Evolutionary conservation across 2,113 vertebrate genomes (phyloP), one percentile per base, ranked within the genome.

Genomic region (Smithornis capensis): DNA sequence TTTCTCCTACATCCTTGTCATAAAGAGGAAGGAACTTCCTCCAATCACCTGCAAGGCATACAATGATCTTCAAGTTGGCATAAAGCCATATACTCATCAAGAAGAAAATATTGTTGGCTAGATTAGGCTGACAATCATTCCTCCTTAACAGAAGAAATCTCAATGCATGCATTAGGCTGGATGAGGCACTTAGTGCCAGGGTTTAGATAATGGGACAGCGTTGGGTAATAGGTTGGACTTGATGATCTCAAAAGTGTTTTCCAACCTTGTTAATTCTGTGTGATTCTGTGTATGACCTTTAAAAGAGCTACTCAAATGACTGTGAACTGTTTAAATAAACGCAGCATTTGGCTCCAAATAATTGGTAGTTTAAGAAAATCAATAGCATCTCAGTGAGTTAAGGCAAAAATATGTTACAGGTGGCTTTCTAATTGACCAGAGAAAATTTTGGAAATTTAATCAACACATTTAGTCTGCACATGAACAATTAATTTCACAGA

Each of bases 141-240:
- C 23, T 56, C 17, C 35, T 57, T 42, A 75, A 45, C 29, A 33
- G 57, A 62, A 80, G 40, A 82, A 82, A 89, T 42, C 24, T 71
- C 81, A 64, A 3, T 21, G 15, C 0, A 0, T 33, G 42, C 0
- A 0, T n/a, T n/a, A n/a, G n/a, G n/a, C n/a, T n/a, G n/a, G n/a
- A n/a, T n/a, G n/a, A n/a, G n/a, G n/a, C n/a, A n/a, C n/a, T n/a
- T n/a, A n/a, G n/a, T n/a, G n/a, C n/a, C n/a, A n/a, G n/a, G n/a
- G n/a, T n/a, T n/a, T n/a, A n/a, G n/a, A n/a, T n/a, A n/a, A n/a
- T n/a, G n/a, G n/a, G n/a, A n/a, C n/a, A n/a, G n/a, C n/a, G n/a
- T n/a, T n/a, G n/a, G n/a, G n/a, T n/a, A n/a, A n/a, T n/a, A n/a
- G n/a, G n/a, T n/a, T n/a, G n/a, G n/a, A n/a, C n/a, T n/a, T n/a